Evolutionary conservation across 92 coral and sea anemone species (phyloP).

Genomic region (Virgularia gustaviana): DNA sequence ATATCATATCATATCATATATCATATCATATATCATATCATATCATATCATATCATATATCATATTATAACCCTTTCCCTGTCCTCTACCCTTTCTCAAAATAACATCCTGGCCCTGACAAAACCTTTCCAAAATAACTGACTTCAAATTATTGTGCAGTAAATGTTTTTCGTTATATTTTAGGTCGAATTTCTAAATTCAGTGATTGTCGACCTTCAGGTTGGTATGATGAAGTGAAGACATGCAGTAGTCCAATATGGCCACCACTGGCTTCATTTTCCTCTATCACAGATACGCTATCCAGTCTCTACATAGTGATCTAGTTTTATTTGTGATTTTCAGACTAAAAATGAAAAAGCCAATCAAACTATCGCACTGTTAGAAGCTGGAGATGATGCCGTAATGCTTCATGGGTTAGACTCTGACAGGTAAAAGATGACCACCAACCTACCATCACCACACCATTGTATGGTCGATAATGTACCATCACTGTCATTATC

Average conservation of each 20-base stretch:
- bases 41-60: no score
- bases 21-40: no score
- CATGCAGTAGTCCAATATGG: background rate
- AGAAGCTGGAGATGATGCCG: conserved; percentile 61
- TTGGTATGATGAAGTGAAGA: conserved; percentile 6
- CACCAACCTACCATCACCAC: background rate
- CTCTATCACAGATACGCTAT: background rate
- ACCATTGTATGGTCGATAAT: no score
- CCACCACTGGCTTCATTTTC: no score
- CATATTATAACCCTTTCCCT: no score
- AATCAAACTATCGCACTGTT: conserved; percentile 73
- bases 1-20: no score
- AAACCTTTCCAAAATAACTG: no score
- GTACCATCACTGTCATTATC: background rate
- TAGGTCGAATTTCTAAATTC: conserved; percentile 94
- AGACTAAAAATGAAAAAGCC: conserved; percentile 84
- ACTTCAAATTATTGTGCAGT: background rate
- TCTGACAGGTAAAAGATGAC: conserved; percentile 19
- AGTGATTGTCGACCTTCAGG: conserved; percentile 92
- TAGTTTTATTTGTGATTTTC: background rate
- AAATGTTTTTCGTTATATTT: background rate
- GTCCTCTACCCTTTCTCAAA: no score
- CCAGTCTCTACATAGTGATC: background rate
- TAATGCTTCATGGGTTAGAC: conserved; percentile 22
- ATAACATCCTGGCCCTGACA: no score